A percentile compares a stretch with the other conserved stretches of the same genome.
Evolutionary conservation across 1,140 invertebrate species (phyloP).

Genomic region (Drosophila bocqueti): DNA sequence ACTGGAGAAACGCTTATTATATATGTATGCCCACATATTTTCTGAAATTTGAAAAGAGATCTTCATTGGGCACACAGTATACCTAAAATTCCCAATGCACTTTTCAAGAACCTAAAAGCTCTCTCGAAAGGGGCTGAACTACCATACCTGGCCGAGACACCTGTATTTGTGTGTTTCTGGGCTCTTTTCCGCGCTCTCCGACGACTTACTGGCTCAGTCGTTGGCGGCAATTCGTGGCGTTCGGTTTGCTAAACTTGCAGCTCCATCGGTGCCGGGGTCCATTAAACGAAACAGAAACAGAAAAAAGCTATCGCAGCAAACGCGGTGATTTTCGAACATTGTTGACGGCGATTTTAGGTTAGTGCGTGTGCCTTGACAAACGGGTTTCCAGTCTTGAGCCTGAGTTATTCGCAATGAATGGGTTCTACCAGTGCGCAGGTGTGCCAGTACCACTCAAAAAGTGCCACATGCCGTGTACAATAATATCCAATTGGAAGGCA

Average conservation of each 20-base stretch:
- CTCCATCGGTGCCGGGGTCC: conserved; percentile 11
- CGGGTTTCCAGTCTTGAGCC: conserved; percentile 49
- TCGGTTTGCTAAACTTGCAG: conserved; percentile 29
- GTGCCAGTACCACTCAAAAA: conserved; percentile 22
- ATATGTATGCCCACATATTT: no score
- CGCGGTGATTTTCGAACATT: conserved; percentile 42
- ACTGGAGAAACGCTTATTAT: no score
- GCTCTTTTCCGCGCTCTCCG: conserved; percentile 10
- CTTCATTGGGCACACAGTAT: not conserved
- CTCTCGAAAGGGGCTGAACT: not conserved
- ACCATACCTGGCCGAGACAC: conserved; percentile 19
- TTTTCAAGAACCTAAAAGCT: conserved; percentile 5
- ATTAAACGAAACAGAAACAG: conserved; percentile 11
- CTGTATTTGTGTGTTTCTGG: conserved; percentile 1
- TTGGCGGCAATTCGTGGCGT: conserved; percentile 49
- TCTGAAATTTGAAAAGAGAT: no score
- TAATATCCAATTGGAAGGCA: conserved; percentile 7
- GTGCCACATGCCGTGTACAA: conserved; percentile 36
- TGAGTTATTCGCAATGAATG: conserved; percentile 48
- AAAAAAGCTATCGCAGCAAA: conserved; percentile 18
- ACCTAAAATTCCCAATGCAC: not conserved
- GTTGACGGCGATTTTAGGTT: conserved; percentile 65
- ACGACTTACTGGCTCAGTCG: conserved; percentile 31
- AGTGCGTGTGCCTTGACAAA: conserved; percentile 62
- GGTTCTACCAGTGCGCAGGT: conserved; percentile 32